phyloP scores from a whole-genome alignment of 2,888 invertebrate species.

The Pemphredon lugubris region DNA sequence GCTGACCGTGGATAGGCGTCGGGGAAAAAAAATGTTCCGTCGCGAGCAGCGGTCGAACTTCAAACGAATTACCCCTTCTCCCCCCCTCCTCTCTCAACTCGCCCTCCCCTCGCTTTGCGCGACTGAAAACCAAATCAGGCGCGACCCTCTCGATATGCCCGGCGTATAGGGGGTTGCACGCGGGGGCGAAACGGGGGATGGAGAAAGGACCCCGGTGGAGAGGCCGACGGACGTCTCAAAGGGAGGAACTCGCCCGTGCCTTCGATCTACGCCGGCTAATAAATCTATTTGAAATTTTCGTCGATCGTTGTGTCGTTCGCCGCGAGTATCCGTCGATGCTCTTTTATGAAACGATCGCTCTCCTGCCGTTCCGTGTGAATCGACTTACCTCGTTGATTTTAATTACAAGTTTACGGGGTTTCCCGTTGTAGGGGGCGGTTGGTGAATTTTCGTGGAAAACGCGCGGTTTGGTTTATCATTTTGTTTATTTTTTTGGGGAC shows the following conservation, averaged over 20 bases:
- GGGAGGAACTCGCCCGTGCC: constrained; percentile 12
- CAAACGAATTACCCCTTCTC: constrained; percentile 27
- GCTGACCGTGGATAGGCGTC: neutral
- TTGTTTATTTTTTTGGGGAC: too few species aligned
- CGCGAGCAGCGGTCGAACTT: constrained; percentile 26
- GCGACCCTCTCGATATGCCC: constrained; percentile 24
- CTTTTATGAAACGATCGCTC: neutral
- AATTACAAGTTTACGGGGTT: constrained; percentile 43
- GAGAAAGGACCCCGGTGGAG: too few species aligned
- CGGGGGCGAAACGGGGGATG: too few species aligned
- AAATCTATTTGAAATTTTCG: constrained; percentile 41
- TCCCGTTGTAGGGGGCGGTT: too few species aligned
- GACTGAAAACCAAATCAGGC: constrained; percentile 50
- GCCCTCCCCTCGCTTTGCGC: constrained; percentile 8
- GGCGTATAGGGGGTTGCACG: neutral
- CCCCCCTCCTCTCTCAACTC: neutral
- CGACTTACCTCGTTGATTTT: constrained; percentile 33
- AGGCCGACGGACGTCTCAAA: constrained; percentile 19
- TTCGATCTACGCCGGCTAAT: constrained; percentile 15
- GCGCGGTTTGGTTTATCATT: neutral
- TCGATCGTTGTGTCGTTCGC: constrained; percentile 1
- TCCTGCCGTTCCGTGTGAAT: constrained; percentile 14
- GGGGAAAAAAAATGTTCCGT: constrained; percentile 18
- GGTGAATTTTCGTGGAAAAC: neutral
- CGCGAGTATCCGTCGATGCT: constrained; percentile 2